A percentile compares a stretch with the other conserved stretches of the same genome.
Evolutionary conservation across 2,888 invertebrate species (phyloP).

Genomic region (Caenorhabditis imperialis): DNA sequence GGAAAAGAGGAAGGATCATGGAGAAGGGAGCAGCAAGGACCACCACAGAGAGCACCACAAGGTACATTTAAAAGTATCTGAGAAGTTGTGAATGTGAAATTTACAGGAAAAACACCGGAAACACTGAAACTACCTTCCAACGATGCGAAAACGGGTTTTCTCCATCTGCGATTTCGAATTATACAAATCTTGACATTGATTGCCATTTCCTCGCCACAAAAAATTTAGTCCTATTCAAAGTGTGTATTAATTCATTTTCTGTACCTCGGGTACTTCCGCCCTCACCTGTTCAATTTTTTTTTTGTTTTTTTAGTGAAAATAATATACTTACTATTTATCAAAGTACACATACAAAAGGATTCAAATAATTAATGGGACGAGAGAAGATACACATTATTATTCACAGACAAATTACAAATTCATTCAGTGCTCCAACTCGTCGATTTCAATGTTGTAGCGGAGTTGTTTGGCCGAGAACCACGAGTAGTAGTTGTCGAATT

Average conservation of each 20-base stretch:
- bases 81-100: neutral
- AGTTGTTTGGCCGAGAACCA: constrained; percentile 78
- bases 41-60: constrained; percentile 12
- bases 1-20: constrained; percentile 11
- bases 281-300: too few species aligned
- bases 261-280: too few species aligned
- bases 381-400: constrained; percentile 20
- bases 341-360: neutral
- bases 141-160: neutral
- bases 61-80: neutral
- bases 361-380: constrained; percentile 21
- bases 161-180: neutral
- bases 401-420: neutral
- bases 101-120: constrained; percentile 7
- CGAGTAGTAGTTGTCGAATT: constrained; percentile 78
- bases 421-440: constrained; percentile 54
- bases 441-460: constrained; percentile 77
- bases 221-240: too few species aligned
- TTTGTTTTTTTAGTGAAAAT: neutral
- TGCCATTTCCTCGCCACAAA: neutral
- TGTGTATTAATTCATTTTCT: too few species aligned
- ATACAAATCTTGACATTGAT: constrained; percentile 2
- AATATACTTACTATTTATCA: constrained; percentile 1
- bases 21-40: constrained; percentile 21
- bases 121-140: neutral